Evolutionary conservation across 1,140 invertebrate species (phyloP), one percentile per base, ranked within the genome.

Genomic region (Diorhabda carinulata): DNA sequence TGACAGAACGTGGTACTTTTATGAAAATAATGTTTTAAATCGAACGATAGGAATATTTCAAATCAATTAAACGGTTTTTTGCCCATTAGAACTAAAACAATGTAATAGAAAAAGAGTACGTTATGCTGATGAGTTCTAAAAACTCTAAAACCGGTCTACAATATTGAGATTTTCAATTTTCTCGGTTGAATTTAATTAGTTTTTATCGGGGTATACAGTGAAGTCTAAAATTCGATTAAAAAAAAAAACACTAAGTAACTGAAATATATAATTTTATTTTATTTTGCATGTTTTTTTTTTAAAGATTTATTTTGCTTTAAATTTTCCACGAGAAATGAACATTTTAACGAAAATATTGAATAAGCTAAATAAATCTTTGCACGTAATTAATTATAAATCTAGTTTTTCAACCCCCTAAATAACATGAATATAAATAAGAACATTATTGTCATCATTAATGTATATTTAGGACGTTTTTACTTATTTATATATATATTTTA

Each of bases 211-310:
- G 25, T 25, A 25, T 25, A 25, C 25, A 25, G 25, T 25, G 25
- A 25, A 25, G 25, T 25, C 25, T 0, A 25, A 25, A 25, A 25
- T 25, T 25, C 25, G 25, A 25, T 25, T 25, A 0, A 25, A 25
- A 25, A 25, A 25, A 25, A 25, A 25, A 25, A 25, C 25, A 25
- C 25, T 25, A 52, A 52, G 47, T 52, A 52, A 52, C 47, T 52
- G 47, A 52, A 52, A 52, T 52, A 52, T 52, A 52, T 52, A 52
- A 8, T 52, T 52, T 52, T 52, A 52, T 71, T 76, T 76, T 69
- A 71, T 68, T 76, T 76, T 75, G 74, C 74, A 75, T 75, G 74
- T 6, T 62, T 71, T 68, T 63, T 66, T 64, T 2, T 60, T 60
- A 58, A 69, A 70, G 65, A 68, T 70, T 70, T 73, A 70, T 43